Base-by-base conservation (phyloP, 2,888 invertebrate genomes). In the Patella depressa region DNA sequence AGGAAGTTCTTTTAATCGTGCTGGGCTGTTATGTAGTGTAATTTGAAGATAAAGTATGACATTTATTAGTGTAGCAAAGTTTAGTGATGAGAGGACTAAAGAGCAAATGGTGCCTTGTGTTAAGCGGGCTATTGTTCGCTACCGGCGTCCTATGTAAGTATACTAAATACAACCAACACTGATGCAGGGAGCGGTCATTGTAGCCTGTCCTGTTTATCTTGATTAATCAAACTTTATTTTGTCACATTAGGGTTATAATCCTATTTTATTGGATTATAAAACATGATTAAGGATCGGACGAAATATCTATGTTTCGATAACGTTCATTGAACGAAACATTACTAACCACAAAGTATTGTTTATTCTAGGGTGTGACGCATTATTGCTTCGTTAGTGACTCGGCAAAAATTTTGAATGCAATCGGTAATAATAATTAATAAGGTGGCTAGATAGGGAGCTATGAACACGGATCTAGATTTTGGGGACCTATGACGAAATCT, bases 141-240 rank as follows among this genome's bases (percentile, higher is more conserved):
- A 24, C 65, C 65, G 65, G 65, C 24, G 12, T 65, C 19, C 24
- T 65, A 11, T 65, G 65, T 65, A 65, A 65, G 65, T 65, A 65
- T 19, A 12, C n/a, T 24, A 3, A 3, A 65, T 4, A 65, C 24
- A 24, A 24, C 14, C 11, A 65, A 11, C 19, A 65, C 19, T 65
- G 11, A 65, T 11, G 3, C 7, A 65, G 65, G 65, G 65, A 65
- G 19, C 65, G 14, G 65, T 24, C 24, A 65, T 65, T 65, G 65
- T 65, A 65, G 19, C 3, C 2, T 19, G 19, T 2, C 24, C 19
- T 65, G 19, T 24, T 12, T 19, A 19, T 65, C 15, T 11, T 65
- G 4, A 24, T 12, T 65, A 24, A 3, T 11, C 19, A 24, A 24
- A 4, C 19, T 12, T 24, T 65, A 9, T 65, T 24, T 65, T 65